Percentiles rank a stretch among this genome's conserved stretches.
These are phyloP conservation scores for Blera fallax DNA, from an alignment of 2,888 invertebrate genomes.

Conservation along the genomic window DNA sequence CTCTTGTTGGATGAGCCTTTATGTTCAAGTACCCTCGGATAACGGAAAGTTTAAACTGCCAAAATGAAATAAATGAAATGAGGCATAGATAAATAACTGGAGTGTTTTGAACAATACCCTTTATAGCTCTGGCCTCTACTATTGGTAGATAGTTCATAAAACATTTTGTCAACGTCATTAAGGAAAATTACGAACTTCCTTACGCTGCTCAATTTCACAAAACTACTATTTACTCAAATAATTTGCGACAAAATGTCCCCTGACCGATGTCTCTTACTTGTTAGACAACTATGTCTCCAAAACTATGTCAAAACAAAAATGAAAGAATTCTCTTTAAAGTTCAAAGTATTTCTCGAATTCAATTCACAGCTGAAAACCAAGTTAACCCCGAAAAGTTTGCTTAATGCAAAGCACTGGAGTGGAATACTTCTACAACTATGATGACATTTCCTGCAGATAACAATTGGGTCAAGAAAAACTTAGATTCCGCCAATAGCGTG, in stretches of 20 bases:
- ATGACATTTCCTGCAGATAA: conserved; percentile 51
- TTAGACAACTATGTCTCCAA: neutral
- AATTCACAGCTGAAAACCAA: conserved; percentile 57
- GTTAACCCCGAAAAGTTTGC: conserved; percentile 48
- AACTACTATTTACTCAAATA: neutral
- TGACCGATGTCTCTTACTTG: neutral
- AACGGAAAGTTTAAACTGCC: no score
- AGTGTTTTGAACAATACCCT: no score
- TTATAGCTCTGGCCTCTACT: no score
- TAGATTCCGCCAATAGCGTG: conserved; percentile 45
- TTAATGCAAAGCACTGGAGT: conserved; percentile 29
- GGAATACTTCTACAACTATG: conserved; percentile 55
- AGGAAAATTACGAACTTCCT: neutral
- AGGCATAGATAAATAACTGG: no score
- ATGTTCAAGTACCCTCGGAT: no score
- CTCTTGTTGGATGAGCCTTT: no score
- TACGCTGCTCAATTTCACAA: neutral
- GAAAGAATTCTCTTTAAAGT: conserved; percentile 28
- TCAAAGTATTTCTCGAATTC: conserved; percentile 47
- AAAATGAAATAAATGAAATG: no score
- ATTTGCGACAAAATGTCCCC: neutral
- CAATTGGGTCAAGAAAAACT: conserved; percentile 64
- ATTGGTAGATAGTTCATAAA: no score
- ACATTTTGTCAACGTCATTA: no score
- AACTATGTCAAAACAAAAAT: neutral